These are phyloP conservation scores for Magallana ariakensis DNA, from an alignment of 1,140 invertebrate species.

Conservation along the genomic window DNA sequence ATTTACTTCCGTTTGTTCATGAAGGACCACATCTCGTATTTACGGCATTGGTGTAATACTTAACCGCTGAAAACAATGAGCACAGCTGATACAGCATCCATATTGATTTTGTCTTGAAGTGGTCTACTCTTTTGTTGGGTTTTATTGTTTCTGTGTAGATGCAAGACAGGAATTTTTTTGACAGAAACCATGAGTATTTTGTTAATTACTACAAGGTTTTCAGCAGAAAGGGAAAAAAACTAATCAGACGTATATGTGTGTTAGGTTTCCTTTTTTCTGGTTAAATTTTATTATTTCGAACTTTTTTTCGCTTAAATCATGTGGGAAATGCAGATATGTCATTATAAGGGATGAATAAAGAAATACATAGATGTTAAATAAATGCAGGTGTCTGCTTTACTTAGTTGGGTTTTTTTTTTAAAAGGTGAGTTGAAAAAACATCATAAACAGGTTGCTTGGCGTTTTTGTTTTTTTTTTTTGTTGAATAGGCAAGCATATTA, in stretches of 20 bases:
- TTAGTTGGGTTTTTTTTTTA: no score
- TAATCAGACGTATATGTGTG: not conserved
- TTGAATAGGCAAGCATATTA: no score
- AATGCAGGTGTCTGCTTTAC: no score
- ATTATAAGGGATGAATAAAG: no score
- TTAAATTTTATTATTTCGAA: no score
- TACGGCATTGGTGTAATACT: not conserved
- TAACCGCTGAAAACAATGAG: not conserved
- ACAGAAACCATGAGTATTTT: not conserved
- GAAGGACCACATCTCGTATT: not conserved
- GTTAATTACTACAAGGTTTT: not conserved
- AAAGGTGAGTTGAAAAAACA: no score
- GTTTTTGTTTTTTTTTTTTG: no score
- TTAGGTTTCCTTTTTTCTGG: no score
- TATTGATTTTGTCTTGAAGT: constrained; percentile 10
- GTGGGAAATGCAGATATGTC: no score
- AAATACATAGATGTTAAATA: no score
- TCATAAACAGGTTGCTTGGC: no score
- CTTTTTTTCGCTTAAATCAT: no score
- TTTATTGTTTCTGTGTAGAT: not conserved
- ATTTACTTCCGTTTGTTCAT: not conserved
- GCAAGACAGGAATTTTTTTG: not conserved
- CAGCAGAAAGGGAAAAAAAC: not conserved
- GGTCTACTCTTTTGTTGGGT: not conserved
- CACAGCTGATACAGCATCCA: not conserved